phyloP scores from a whole-genome alignment of 2,888 invertebrate genomes.

The Lepidochitona cinerea region DNA sequence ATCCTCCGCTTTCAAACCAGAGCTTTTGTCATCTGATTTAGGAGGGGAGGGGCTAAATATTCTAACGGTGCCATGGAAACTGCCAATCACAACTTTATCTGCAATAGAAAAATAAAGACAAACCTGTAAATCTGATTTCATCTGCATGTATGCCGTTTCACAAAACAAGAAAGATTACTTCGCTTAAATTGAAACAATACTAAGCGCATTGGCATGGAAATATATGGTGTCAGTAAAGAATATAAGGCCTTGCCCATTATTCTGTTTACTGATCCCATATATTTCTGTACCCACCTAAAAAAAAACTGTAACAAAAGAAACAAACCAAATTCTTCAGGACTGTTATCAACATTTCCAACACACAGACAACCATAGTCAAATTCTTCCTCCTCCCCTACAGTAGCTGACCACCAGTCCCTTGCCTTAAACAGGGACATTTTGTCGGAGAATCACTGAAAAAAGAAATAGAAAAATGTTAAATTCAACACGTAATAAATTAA shows the following conservation, averaged over 20 bases:
- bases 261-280: too few relatives aligned
- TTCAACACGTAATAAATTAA: too few relatives aligned
- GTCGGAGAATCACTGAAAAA: background rate
- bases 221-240: background rate
- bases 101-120: conserved; percentile 25
- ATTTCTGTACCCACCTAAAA: background rate
- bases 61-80: conserved; percentile 85
- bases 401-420: conserved; percentile 89
- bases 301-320: background rate
- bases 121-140: too few relatives aligned
- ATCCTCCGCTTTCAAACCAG: conserved; percentile 67
- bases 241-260: background rate
- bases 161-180: too few relatives aligned
- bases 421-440: conserved; percentile 94
- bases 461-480: background rate
- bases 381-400: conserved; percentile 78
- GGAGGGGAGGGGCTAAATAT: conserved; percentile 78
- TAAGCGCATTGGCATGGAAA: too few relatives aligned
- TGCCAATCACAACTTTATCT: conserved; percentile 83
- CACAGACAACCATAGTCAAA: conserved; percentile 75
- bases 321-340: conserved; percentile 56
- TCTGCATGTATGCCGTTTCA: too few relatives aligned
- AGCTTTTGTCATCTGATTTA: conserved; percentile 67
- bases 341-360: conserved; percentile 73
- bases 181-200: too few relatives aligned